Percentiles rank a stretch among this genome's conserved stretches.
phyloP scores from a whole-genome alignment of 2,113 vertebrate genomes.

The Macquaria ambigua region DNA sequence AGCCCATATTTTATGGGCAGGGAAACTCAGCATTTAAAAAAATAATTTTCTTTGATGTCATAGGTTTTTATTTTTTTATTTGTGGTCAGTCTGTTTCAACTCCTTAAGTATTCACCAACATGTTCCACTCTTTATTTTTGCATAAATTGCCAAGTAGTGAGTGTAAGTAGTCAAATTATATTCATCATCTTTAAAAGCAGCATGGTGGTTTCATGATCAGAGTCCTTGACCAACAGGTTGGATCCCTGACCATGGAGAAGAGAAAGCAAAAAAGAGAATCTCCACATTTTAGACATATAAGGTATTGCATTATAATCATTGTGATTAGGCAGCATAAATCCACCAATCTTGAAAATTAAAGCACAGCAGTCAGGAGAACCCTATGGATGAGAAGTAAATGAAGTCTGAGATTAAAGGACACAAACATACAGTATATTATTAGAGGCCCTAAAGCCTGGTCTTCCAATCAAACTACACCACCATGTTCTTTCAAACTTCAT shows the following conservation, averaged over 20 bases:
- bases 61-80: background rate
- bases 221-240: constrained; percentile 8
- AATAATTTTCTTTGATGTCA: background rate
- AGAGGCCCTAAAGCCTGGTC: constrained; percentile 3
- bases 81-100: background rate
- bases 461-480: background rate
- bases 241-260: background rate
- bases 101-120: background rate
- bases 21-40: background rate
- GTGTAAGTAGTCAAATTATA: background rate
- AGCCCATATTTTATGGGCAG: background rate
- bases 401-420: constrained; percentile 33
- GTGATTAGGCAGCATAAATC: background rate
- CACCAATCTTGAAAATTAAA: constrained; percentile 9
- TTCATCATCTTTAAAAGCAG: background rate
- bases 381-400: background rate
- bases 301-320: constrained; percentile 27
- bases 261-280: background rate
- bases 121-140: background rate
- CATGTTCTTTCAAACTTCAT: background rate
- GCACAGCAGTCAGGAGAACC: constrained; percentile 6
- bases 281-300: background rate
- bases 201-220: background rate
- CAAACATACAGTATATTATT: constrained; percentile 15
- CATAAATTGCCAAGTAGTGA: background rate